Percentiles rank a stretch among this genome's conserved stretches.
Conservation (phyloP, 1,140 invertebrate genomes). For the Drosophila neocordata region DNA sequence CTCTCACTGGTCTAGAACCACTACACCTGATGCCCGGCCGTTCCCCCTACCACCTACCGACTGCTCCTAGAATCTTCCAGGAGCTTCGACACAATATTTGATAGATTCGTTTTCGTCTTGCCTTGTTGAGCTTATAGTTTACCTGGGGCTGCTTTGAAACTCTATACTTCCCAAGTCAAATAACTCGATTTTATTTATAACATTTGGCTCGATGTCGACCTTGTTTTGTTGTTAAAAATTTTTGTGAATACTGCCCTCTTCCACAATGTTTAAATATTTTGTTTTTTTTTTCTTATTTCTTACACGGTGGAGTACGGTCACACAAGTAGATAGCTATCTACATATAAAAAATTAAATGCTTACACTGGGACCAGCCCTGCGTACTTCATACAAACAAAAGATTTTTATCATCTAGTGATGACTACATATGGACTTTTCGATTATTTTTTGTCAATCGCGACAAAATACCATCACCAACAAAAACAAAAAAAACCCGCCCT, state of each 20-base stretch:
- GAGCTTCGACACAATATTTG: constrained; percentile 9
- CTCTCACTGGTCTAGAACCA: not conserved
- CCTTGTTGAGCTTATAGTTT: not conserved
- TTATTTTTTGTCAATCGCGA: too few relatives aligned
- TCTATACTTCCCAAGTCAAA: not conserved
- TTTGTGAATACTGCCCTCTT: not conserved
- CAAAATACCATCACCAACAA: too few relatives aligned
- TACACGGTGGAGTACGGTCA: not conserved
- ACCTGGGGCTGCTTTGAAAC: not conserved
- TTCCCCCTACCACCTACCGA: not conserved
- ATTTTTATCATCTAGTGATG: too few relatives aligned
- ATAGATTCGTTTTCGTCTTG: not conserved
- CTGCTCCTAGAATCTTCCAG: constrained; percentile 46
- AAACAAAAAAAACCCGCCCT: too few relatives aligned
- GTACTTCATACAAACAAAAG: too few relatives aligned
- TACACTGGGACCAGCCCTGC: too few relatives aligned
- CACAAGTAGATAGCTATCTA: not conserved
- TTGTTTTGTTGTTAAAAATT: not conserved
- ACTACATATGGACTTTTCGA: too few relatives aligned
- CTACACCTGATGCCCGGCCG: not conserved
- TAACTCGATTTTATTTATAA: not conserved
- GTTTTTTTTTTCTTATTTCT: not conserved
- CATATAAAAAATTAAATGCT: not conserved
- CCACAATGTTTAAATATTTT: not conserved
- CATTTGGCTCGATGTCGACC: not conserved